These are phyloP conservation scores for Chouioia cunea DNA, from an alignment of 2,888 invertebrate genomes.

Conservation along the genomic window DNA sequence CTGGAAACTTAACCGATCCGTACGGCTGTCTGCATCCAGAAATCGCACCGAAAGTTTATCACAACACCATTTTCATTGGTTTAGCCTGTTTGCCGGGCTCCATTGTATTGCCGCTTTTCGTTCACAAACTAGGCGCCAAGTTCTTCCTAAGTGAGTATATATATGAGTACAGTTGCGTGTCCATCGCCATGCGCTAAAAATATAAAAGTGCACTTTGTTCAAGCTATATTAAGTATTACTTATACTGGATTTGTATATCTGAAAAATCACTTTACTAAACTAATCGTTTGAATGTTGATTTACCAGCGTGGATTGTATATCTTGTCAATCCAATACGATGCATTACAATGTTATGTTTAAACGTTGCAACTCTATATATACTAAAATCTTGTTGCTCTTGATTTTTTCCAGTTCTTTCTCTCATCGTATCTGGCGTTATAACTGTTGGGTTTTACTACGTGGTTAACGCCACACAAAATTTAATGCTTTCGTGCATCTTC, in stretches of 20 bases:
- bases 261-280: constrained; percentile 9
- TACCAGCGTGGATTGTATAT: no score
- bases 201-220: no score
- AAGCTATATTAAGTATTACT: no score
- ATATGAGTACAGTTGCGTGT: no score
- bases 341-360: no score
- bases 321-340: no score
- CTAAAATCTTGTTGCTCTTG: no score
- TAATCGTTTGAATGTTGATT: no score
- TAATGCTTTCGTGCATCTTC: constrained; percentile 82
- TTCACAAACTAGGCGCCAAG: constrained; percentile 84
- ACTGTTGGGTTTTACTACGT: constrained; percentile 84
- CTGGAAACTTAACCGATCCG: constrained; percentile 67
- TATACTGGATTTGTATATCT: background rate
- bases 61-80: constrained; percentile 84
- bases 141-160: constrained; percentile 80
- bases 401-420: constrained; percentile 77
- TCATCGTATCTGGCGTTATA: constrained; percentile 79
- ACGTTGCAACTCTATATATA: no score
- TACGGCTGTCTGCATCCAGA: constrained; percentile 71
- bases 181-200: no score
- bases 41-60: constrained; percentile 78
- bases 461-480: constrained; percentile 77
- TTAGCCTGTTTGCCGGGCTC: constrained; percentile 85
- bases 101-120: constrained; percentile 82